Percentiles rank a stretch among this genome's conserved stretches.
phyloP scores from a whole-genome alignment of 1,140 invertebrate genomes.

The Streblospio benedicti region DNA sequence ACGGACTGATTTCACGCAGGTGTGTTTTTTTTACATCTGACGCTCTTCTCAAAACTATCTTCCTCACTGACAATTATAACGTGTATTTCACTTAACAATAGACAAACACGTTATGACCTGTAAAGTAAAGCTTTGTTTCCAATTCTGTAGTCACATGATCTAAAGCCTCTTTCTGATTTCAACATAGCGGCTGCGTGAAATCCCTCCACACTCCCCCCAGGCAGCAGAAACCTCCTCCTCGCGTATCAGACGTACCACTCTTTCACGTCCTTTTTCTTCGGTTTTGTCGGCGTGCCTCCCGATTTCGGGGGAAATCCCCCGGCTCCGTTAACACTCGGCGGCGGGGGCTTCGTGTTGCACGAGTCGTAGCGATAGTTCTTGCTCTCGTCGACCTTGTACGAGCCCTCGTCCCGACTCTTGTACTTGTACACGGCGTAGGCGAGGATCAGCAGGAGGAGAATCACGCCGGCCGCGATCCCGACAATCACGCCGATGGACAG shows the following conservation, averaged over 20 bases:
- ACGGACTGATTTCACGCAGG: no score
- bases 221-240: no score
- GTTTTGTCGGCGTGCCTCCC: conserved; percentile 53
- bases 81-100: no score
- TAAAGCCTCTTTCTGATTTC: no score
- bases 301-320: conserved; percentile 37
- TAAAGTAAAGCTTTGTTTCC: no score
- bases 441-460: conserved; percentile 55
- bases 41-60: no score
- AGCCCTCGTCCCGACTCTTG: conserved; percentile 71
- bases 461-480: conserved; percentile 14
- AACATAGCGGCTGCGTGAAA: no score
- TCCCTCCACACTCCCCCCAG: no score
- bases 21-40: no score
- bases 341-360: conserved; percentile 14
- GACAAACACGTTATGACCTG: no score
- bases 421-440: conserved; percentile 78
- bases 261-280: conserved; percentile 78
- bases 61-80: no score
- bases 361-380: conserved; percentile 44
- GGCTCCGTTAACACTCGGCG: neutral
- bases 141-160: no score
- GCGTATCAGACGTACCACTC: conserved; percentile 91
- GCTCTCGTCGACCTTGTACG: conserved; percentile 78
- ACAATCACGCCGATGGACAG: conserved; percentile 17